Conservation (phyloP, 2,113 vertebrate genomes). For the Trematomus loennbergii region DNA sequence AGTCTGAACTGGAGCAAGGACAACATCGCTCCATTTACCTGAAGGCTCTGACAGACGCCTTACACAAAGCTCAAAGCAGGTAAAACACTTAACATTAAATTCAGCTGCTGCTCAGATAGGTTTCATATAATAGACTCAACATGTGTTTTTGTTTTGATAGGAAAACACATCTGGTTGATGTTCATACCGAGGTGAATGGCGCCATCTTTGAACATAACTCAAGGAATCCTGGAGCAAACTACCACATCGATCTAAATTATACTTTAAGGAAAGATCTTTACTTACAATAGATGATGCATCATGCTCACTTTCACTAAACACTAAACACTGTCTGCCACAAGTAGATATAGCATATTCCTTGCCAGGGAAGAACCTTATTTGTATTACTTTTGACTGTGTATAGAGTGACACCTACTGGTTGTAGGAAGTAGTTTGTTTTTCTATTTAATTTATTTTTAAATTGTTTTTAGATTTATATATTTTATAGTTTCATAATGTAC, state of each 20-base stretch:
- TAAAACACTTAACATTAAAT: slow-evolving; percentile 60
- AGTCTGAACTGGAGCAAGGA: slow-evolving; percentile 69
- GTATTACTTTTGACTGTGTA: slow-evolving; percentile 15
- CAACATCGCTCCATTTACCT: slow-evolving; percentile 86
- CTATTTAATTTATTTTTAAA: slow-evolving; percentile 10
- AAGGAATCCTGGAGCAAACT: slow-evolving; percentile 68
- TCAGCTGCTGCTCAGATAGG: neutral
- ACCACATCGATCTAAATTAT: slow-evolving; percentile 85
- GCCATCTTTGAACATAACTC: slow-evolving; percentile 86
- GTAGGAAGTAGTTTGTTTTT: neutral
- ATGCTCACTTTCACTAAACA: neutral
- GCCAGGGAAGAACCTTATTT: slow-evolving; percentile 13
- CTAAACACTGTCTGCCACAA: neutral
- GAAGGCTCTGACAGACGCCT: slow-evolving; percentile 79
- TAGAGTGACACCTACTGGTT: slow-evolving; percentile 57
- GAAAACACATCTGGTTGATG: slow-evolving; percentile 83
- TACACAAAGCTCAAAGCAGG: slow-evolving; percentile 82
- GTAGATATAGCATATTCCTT: neutral
- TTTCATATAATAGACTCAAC: slow-evolving; percentile 13
- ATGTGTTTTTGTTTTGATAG: slow-evolving; percentile 74
- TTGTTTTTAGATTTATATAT: neutral
- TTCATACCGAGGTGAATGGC: slow-evolving; percentile 88
- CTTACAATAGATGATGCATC: slow-evolving; percentile 66
- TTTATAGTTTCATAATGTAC: neutral
- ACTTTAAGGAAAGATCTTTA: slow-evolving; percentile 91